These are phyloP conservation scores for Tolypeutes matacus DNA, from an alignment of 2,797 vertebrate species.

Conservation along the genomic window DNA sequence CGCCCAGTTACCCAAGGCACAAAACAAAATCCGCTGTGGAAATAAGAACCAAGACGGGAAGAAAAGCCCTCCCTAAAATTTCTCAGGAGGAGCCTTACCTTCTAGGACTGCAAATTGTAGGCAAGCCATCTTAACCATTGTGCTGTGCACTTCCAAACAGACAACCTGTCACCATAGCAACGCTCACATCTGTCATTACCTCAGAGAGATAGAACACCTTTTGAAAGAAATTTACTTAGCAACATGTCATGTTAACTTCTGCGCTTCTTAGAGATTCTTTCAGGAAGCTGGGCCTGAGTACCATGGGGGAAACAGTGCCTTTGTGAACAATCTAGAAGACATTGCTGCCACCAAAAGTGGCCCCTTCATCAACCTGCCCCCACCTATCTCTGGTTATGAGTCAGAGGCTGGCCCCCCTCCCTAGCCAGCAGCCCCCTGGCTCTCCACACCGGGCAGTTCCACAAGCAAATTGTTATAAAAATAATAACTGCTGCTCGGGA, in stretches of 20 bases:
- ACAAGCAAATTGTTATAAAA: not conserved
- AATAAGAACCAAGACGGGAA: not conserved
- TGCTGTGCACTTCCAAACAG: not conserved
- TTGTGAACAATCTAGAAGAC: not conserved
- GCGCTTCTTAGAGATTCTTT: not conserved
- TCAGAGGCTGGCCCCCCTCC: not conserved
- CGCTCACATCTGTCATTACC: conserved; percentile 57
- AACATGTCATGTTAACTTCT: conserved; percentile 56
- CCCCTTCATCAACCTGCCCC: not conserved
- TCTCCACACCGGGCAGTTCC: accelerated
- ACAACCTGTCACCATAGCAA: conserved; percentile 71
- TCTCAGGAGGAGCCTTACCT: not conserved
- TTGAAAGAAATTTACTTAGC: conserved; percentile 35
- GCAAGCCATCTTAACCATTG: not conserved
- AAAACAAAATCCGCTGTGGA: not conserved
- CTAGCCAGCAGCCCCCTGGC: not conserved
- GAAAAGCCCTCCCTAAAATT: not conserved
- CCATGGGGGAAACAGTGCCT: not conserved
- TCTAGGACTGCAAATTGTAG: not conserved
- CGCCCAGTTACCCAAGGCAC: not conserved
- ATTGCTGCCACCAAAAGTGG: too few species aligned
- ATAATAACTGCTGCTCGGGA: not conserved
- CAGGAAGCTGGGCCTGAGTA: not conserved
- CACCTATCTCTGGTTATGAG: not conserved
- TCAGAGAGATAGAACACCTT: not conserved